A percentile compares a stretch with the other conserved stretches of the same genome.
These are phyloP conservation scores for Erebia palarica DNA, from an alignment of 2,888 invertebrate species.

Conservation along the genomic window DNA sequence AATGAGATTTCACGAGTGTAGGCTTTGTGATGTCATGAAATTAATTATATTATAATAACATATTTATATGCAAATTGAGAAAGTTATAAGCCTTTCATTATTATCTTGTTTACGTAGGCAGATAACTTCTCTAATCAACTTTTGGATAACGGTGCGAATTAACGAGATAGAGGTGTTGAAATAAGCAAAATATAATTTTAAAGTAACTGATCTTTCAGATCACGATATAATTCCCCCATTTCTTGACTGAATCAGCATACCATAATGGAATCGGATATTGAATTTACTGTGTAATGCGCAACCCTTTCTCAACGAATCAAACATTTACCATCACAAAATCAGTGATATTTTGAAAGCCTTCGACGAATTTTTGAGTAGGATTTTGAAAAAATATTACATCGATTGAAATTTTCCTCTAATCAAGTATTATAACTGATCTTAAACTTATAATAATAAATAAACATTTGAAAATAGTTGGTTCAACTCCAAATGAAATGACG, in stretches of 20 bases:
- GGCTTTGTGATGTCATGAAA: too few relatives aligned
- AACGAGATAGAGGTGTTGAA: not conserved
- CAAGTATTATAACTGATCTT: not conserved
- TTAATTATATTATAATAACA: too few relatives aligned
- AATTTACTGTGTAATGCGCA: conserved; percentile 4
- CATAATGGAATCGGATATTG: conserved; percentile 9
- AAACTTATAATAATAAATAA: too few relatives aligned
- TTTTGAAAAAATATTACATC: not conserved
- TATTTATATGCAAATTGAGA: too few relatives aligned
- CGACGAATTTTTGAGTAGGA: not conserved
- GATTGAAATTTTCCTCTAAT: not conserved
- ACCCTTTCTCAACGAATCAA: conserved; percentile 4
- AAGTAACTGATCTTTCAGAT: not conserved
- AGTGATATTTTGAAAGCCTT: not conserved
- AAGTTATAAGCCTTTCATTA: not conserved
- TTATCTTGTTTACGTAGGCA: not conserved
- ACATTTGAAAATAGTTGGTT: too few relatives aligned
- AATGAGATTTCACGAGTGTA: too few relatives aligned
- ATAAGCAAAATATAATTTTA: not conserved
- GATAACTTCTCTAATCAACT: not conserved
- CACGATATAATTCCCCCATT: not conserved
- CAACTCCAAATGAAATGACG: too few relatives aligned
- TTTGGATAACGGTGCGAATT: not conserved
- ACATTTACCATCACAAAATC: not conserved
- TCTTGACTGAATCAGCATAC: not conserved